Evolutionary conservation across 2,113 vertebrate species (phyloP), one percentile per base, ranked within the genome.

Genomic region (Paramisgurnus dabryanus): DNA sequence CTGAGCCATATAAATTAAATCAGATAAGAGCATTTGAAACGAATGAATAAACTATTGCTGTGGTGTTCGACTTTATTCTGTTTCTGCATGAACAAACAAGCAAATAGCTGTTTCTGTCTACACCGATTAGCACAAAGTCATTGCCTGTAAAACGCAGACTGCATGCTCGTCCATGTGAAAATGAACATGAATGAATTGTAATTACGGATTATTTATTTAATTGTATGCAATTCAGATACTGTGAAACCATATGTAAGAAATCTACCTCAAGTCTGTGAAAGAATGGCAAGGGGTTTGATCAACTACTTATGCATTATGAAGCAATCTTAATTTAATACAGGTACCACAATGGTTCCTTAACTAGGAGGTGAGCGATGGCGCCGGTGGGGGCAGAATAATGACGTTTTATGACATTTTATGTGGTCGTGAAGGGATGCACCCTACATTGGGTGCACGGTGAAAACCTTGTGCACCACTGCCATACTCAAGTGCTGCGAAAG

Each of bases 31-130:
- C 50, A 53, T 57, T 57, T n/a, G 15, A n/a, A 17, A 57, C 17
- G 0, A 57, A 58, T 15, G 57, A 74, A 58, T 58, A 72, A 58
- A 41, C n/a, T n/a, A 15, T 73, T 60, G n/a, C 55, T 39, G 71
- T 45, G n/a, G 40, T 45, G 12, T 58, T 27, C 22, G 55, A 13
- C 11, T 45, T 22, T n/a, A 41, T 57, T 57, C 18, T 43, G 4
- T 76, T 50, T 63, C 43, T 39, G 43, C 73, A 64, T 64, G 43
- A 58, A 64, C 22, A 76, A 64, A 39, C 43, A 76, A 64, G 58
- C 43, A 64, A 50, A 76, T 47, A 47, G 18, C 45, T 49, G 8
- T 61, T 76, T 76, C 22, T 34, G 57, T 8, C 17, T 50, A 12
- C 43, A 10, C 1, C 27, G 57, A 72, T 72, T 60, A 73, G 18